Conservation (phyloP, 2,113 vertebrate genomes). For the Cyanocitta stelleri region DNA sequence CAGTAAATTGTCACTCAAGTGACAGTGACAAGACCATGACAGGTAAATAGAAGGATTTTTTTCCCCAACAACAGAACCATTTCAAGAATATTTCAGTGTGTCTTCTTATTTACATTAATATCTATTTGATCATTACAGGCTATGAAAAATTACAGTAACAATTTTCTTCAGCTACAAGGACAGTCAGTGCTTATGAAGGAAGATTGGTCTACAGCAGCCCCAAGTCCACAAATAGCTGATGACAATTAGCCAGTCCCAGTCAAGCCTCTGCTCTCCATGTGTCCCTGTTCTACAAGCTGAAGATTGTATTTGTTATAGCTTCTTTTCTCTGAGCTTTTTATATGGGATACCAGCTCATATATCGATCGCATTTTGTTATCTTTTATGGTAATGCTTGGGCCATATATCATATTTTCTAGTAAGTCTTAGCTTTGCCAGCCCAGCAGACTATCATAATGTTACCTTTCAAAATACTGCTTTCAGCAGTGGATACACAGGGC, state of each 20-base stretch:
- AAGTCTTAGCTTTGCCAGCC: conserved; percentile 34
- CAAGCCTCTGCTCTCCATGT: background rate
- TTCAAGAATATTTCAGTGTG: background rate
- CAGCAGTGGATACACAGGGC: background rate
- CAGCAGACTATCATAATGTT: background rate
- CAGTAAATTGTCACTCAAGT: background rate
- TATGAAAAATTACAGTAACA: background rate
- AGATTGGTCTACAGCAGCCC: background rate
- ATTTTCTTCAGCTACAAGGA: background rate
- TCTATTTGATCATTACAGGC: background rate
- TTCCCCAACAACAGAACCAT: background rate
- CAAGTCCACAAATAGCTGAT: background rate
- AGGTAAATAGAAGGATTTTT: background rate
- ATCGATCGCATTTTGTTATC: conserved; percentile 36
- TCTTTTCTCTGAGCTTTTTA: background rate
- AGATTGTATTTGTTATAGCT: background rate
- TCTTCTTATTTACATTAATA: background rate
- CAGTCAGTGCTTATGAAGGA: background rate
- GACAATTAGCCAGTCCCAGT: background rate
- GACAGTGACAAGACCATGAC: background rate
- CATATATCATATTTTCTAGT: conserved; percentile 40
- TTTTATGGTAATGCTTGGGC: background rate
- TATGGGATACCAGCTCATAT: background rate
- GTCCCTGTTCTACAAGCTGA: background rate
- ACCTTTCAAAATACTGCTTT: conserved; percentile 10